Base-by-base conservation (phyloP, 2,888 invertebrate genomes). In the Eristalis pertinax region DNA sequence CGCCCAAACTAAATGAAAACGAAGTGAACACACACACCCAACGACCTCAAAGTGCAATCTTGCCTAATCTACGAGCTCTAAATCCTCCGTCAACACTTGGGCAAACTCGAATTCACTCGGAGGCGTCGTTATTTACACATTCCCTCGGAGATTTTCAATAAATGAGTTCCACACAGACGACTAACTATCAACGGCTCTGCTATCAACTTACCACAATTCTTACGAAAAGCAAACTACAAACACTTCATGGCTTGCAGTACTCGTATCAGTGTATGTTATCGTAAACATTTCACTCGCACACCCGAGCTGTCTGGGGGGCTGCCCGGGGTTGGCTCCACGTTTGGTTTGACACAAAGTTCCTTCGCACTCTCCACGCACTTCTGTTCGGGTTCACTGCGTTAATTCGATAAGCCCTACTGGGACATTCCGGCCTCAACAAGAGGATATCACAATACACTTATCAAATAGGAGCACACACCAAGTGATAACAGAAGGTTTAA, bases 151-250 rank as follows among this genome's bases (percentile, higher is more conserved):
- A 29, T 65, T 72, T 65, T 41, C 64, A 32, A 65, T 60, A 72
- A 58, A 67, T 63, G 43, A 10, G 15, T 69, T 35, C n/a, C n/a
- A n/a, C 11, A 68, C 68, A 63, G 15, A 38, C n/a, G 8, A 8
- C 50, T 19, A 7, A 19, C 43, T 43, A 43, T 43, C 43, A 29
- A 38, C 13, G 24, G 24, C 7, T 60, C 13, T 19, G 41, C 63
- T 79, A 78, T 79, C 72, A 79, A 73, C 73, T 73, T 60, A 60
- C 73, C 41, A 79, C 22, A 79, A 65, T 79, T 62, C 38, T 50
- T 38, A 67, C 65, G 73, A 63, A 80, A 26, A 38, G n/a, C 26
- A 8, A 67, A 32, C 38, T 32, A 60, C 60, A 69, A 64, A 70
- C 70, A 78, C 24, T 50, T 32, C 32, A 35, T 67, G 58, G 11